Evolutionary conservation across 2,113 vertebrate species (phyloP), one percentile per base, ranked within the genome.

Genomic region (Odontesthes bonariensis): DNA sequence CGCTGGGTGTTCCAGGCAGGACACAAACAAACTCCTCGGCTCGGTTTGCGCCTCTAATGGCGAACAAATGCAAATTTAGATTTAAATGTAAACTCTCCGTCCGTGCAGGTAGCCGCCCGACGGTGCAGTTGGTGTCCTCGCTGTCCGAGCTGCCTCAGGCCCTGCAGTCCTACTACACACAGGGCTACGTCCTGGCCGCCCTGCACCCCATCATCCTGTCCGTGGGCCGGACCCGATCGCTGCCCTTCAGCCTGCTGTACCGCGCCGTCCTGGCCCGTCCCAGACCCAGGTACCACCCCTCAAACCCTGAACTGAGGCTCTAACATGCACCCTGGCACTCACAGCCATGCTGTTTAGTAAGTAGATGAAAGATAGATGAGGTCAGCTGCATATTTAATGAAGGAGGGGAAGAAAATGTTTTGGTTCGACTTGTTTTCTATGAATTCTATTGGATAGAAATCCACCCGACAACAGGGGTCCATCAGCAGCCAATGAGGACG

Each of bases 151-250:
- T 99, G 79, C 94, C 93, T 27, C 86, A 95, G 70, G 94, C 95
- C 27, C 94, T 99, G 87, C 96, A 97, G 86, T 94, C 95, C 0
- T 97, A 97, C 88, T 99, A 99, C 90, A 95, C 93, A 9, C 95
- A 95, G 77, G 98, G 98, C 23, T 99, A 96, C 55, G 77, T 96
- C 40, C 95, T 96, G 22, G 86, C 93, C 6, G 94, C 97, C 56
- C 84, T 99, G 72, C 98, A 99, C 77, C 97, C 98, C 75, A 90
- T 98, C 63, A 92, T 98, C 75, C 95, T 98, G 61, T 95, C 97
- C 0, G 74, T 95, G 55, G 96, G 96, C 7, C 93, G 82, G 0
- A 95, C 92, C 8, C 95, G 93, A 66, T 94, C 81, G 0, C 95
- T 97, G 58, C 95, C 98, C 27, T 96, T 96, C 54, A 98, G 96